phyloP scores from a whole-genome alignment of 1,140 invertebrate genomes.

The Rhopalosiphum maidis region DNA sequence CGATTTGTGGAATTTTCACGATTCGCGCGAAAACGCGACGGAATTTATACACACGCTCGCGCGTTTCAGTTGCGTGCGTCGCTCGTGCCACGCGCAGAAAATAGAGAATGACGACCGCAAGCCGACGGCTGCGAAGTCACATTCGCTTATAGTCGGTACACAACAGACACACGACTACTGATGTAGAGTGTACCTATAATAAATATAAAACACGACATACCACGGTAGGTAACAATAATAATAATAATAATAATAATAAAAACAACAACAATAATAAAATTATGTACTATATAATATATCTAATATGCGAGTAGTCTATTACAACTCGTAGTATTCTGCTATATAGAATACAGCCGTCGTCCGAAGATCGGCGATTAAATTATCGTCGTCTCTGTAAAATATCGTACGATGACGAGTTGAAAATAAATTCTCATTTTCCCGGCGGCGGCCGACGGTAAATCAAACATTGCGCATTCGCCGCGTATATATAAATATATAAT shows the following conservation, averaged over 20 bases:
- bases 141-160: neutral
- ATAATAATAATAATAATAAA: neutral
- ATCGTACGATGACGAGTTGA: neutral
- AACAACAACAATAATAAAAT: neutral
- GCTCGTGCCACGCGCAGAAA: slow-evolving; percentile 1
- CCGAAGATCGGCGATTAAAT: neutral
- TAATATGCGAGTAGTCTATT: neutral
- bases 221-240: neutral
- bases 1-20: slow-evolving; percentile 32
- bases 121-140: neutral
- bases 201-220: neutral
- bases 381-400: neutral
- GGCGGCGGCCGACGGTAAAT: neutral
- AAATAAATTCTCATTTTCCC: slow-evolving; percentile 44
- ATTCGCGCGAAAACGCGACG: slow-evolving; percentile 23
- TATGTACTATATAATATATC: neutral
- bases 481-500: no score
- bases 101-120: neutral
- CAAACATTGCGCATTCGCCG: neutral
- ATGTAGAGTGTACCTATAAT: neutral
- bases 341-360: neutral
- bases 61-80: neutral
- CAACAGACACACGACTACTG: neutral
- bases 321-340: neutral
- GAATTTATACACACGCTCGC: neutral